These are phyloP conservation scores for Drosophila tripunctata DNA, from an alignment of 2,888 invertebrate species.

Conservation along the genomic window DNA sequence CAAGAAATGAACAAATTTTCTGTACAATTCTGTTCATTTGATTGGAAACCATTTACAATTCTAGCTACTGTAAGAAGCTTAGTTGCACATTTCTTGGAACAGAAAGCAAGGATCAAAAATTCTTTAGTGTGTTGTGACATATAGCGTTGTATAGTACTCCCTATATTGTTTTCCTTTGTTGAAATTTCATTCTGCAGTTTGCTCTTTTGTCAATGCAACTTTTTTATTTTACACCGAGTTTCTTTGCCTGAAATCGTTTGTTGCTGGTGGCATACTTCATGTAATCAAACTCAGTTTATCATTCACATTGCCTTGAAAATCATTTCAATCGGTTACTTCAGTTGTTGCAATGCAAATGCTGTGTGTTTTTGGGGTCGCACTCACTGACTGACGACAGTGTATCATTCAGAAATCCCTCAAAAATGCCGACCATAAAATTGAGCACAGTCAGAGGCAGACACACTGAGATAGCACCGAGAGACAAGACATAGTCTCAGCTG, in stretches of 20 bases:
- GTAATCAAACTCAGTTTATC: slow-evolving; percentile 14
- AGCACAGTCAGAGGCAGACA: background rate
- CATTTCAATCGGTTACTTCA: slow-evolving; percentile 31
- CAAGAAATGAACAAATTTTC: background rate
- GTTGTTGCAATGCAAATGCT: slow-evolving; percentile 14
- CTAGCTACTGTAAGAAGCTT: background rate
- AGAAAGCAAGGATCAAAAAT: background rate
- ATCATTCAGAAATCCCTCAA: slow-evolving; percentile 40
- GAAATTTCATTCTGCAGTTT: background rate
- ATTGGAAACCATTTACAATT: background rate
- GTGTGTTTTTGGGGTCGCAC: background rate
- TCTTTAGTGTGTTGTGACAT: no score
- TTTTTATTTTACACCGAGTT: background rate
- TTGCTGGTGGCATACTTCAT: slow-evolving; percentile 10
- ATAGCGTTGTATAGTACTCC: background rate
- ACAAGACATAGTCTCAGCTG: background rate
- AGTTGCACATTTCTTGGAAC: background rate
- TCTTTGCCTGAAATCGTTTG: slow-evolving; percentile 8
- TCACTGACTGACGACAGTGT: slow-evolving; percentile 6
- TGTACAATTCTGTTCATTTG: background rate
- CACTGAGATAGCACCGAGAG: background rate
- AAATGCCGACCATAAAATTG: slow-evolving; percentile 46
- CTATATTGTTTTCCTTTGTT: background rate
- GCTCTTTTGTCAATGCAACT: background rate
- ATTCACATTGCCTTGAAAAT: slow-evolving; percentile 3